Base-by-base conservation (phyloP, 2,888 invertebrate species). In the Nymphalis urticae region DNA sequence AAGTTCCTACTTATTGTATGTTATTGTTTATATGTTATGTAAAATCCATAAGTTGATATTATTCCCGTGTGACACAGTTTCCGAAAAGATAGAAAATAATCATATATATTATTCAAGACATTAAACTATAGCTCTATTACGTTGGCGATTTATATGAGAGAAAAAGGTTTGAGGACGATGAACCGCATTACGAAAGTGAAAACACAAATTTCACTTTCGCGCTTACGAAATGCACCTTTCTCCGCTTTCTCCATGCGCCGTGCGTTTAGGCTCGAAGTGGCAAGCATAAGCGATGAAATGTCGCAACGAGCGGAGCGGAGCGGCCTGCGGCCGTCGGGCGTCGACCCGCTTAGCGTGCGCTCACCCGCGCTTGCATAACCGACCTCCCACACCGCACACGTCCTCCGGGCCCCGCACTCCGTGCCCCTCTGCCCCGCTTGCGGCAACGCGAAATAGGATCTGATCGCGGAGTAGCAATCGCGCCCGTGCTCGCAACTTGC, bases 341-440 rank as follows among this genome's bases (percentile, higher is more conserved):
- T 89, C 94, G 94, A 94, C 94, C 94, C 89, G 94, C 93, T 94
- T 94, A 93, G 88, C 92, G 93, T 92, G 94, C 95, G 94, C 93
- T 94, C 94, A 94, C 94, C 92, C 85, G 88, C 88, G 88, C 90
- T 91, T 92, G 91, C 91, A 90, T 91, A 90, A 90, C 87, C 89
- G 85, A 87, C 87, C 86, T 84, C 86, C 85, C 85, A 84, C 85
- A 76, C 78, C 80, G 77, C 80, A 77, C 69, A 70, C 75, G 72
- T 67, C 71, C 24, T 74, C 69, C 72, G 72, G 68, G 73, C 64
- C 70, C 21, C 75, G 66, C 74, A 66, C 68, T 75, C 62, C 67
- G 72, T 75, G 68, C 75, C 76, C 69, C 74, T 68, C 60, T 54
- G 68, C 61, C 69, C 51, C 64, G 58, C 63, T 63, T 64, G 69